Evolutionary conservation across 2,797 vertebrate genomes (phyloP).

Genomic region (Zonotrichia albicollis): DNA sequence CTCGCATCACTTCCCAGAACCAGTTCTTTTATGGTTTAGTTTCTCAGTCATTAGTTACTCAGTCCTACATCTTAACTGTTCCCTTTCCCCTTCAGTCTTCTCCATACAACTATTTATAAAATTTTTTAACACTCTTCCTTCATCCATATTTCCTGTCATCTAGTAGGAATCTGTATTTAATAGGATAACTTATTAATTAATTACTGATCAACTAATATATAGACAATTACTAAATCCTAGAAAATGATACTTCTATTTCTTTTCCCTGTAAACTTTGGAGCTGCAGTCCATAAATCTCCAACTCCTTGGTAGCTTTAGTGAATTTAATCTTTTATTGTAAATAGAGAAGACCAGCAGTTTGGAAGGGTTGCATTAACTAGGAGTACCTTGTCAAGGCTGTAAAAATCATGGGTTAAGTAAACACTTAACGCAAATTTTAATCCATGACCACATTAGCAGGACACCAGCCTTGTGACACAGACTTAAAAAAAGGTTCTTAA

Average conservation of each 20-base stretch:
- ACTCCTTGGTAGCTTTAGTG: not conserved
- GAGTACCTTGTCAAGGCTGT: not conserved
- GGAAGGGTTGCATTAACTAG: not conserved
- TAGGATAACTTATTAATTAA: not conserved
- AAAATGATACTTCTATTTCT: not conserved
- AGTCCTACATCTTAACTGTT: not conserved
- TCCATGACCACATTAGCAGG: not conserved
- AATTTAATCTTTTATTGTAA: not conserved
- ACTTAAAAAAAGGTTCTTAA: not conserved
- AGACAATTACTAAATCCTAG: not conserved
- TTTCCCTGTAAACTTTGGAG: not conserved
- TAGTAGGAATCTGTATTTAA: not conserved
- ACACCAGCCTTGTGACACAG: not conserved
- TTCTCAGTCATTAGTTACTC: not conserved
- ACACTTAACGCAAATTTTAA: not conserved
- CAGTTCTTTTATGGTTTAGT: not conserved
- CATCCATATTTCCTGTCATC: not conserved
- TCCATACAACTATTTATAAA: not conserved
- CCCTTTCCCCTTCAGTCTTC: not conserved
- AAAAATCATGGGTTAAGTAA: not conserved
- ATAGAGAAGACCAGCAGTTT: not conserved
- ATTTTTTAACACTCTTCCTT: not conserved
- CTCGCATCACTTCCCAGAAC: not conserved
- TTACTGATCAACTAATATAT: not conserved
- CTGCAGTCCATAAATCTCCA: not conserved